phyloP scores from a whole-genome alignment of 2,797 vertebrate genomes.

The Myotis planiceps region DNA sequence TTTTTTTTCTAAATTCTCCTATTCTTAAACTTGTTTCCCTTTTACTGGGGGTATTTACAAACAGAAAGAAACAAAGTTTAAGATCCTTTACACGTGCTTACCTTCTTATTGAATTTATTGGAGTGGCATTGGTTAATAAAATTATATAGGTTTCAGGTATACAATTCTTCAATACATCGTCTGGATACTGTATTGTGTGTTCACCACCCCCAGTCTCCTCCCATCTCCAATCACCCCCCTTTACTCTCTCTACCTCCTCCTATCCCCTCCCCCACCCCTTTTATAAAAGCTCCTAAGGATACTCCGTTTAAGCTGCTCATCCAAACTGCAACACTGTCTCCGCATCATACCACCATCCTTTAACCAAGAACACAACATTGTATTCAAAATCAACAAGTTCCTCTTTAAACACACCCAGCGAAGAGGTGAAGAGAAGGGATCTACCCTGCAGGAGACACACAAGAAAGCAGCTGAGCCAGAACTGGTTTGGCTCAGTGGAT shows the following conservation, averaged over 20 bases:
- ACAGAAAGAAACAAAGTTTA: not conserved
- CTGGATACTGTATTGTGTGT: not conserved
- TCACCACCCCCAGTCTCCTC: not conserved
- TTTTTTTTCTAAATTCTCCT: constrained; percentile 24
- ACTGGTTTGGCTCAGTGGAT: no score
- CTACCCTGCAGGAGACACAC: not conserved
- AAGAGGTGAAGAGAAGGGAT: not conserved
- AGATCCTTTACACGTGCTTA: not conserved
- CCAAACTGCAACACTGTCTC: not conserved
- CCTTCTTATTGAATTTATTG: not conserved
- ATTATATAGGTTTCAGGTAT: not conserved
- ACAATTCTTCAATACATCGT: not conserved
- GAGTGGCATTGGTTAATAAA: not conserved
- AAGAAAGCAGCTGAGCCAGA: not conserved
- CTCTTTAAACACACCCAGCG: not conserved
- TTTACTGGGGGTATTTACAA: not conserved
- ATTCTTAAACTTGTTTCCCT: constrained; percentile 30
- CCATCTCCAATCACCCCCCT: not conserved
- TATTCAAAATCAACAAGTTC: not conserved
- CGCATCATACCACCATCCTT: not conserved
- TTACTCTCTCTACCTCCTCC: not conserved
- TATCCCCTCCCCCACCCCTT: not conserved
- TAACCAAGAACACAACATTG: not conserved
- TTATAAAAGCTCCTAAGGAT: not conserved
- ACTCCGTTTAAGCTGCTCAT: not conserved